Evolutionary conservation across 2,113 vertebrate genomes (phyloP).

Genomic region (Dicaeum eximium): DNA sequence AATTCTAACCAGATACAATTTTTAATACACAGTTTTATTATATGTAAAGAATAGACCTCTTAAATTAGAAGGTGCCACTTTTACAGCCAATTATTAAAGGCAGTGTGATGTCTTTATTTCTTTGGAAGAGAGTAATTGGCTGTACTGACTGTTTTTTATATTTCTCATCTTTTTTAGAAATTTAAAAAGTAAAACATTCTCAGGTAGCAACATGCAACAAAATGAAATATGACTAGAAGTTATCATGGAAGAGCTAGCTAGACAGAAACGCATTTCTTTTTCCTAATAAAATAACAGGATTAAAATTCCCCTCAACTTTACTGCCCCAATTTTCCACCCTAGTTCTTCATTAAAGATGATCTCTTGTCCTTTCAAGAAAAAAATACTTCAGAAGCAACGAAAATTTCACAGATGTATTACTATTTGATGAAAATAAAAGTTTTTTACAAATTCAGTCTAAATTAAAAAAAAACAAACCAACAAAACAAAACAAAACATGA

Average conservation of each 20-base stretch:
- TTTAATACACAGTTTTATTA: neutral
- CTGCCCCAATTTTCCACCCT: neutral
- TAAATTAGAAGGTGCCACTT: neutral
- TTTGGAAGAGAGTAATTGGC: neutral
- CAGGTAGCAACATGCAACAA: neutral
- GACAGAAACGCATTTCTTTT: neutral
- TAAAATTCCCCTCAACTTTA: neutral
- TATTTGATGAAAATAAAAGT: neutral
- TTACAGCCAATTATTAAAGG: neutral
- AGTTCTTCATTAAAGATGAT: neutral
- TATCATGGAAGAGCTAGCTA: neutral
- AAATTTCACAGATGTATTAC: neutral
- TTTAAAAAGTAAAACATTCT: neutral
- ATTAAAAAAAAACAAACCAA: neutral
- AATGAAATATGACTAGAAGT: neutral
- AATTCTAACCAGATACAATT: neutral
- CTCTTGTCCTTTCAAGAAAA: neutral
- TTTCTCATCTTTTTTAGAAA: neutral
- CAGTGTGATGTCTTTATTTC: neutral
- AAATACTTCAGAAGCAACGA: neutral
- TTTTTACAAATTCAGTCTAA: neutral
- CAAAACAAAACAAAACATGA: fast-evolving
- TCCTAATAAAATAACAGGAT: fast-evolving
- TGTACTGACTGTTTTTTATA: neutral
- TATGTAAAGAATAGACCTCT: neutral